These are phyloP conservation scores for Argyrosomus japonicus DNA, from an alignment of 2,113 vertebrate species.

Conservation along the genomic window DNA sequence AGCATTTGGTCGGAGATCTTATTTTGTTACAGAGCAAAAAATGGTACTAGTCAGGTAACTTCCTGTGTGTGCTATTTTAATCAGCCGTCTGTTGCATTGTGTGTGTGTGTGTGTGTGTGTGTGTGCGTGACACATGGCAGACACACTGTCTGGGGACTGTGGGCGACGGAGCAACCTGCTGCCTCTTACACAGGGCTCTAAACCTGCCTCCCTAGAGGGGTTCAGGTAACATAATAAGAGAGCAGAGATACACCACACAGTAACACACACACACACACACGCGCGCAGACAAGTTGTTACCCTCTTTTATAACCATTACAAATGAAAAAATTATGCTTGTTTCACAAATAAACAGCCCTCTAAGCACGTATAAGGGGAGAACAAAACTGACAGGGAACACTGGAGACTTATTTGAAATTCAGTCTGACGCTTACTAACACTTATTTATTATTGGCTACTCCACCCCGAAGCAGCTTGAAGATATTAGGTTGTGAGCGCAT, in stretches of 20 bases:
- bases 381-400: constrained; percentile 26
- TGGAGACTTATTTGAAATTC: constrained; percentile 41
- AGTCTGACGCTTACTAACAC: constrained; percentile 36
- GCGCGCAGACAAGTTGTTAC: not conserved
- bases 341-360: not conserved
- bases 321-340: constrained; percentile 1
- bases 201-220: constrained; percentile 69
- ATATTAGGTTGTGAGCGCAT: constrained; percentile 64
- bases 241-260: constrained; percentile 30
- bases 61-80: constrained; percentile 15
- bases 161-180: constrained; percentile 41
- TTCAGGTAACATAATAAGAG: constrained; percentile 72
- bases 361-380: not conserved
- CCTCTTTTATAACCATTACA: constrained; percentile 4
- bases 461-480: constrained; percentile 75
- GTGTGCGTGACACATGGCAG: constrained; percentile 55
- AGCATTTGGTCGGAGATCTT: constrained; percentile 17
- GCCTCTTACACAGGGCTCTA: constrained; percentile 64
- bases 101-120: constrained; percentile 21
- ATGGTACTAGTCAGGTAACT: constrained; percentile 19
- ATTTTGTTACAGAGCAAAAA: constrained; percentile 13
- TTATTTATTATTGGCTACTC: constrained; percentile 57
- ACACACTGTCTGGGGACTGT: constrained; percentile 69
- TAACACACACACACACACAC: constrained; percentile 13
- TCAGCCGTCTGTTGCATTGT: constrained; percentile 15